A percentile compares a stretch with the other conserved stretches of the same genome.
These are phyloP conservation scores for Peribatodes rhomboidaria DNA, from an alignment of 2,888 invertebrate genomes.

Conservation along the genomic window DNA sequence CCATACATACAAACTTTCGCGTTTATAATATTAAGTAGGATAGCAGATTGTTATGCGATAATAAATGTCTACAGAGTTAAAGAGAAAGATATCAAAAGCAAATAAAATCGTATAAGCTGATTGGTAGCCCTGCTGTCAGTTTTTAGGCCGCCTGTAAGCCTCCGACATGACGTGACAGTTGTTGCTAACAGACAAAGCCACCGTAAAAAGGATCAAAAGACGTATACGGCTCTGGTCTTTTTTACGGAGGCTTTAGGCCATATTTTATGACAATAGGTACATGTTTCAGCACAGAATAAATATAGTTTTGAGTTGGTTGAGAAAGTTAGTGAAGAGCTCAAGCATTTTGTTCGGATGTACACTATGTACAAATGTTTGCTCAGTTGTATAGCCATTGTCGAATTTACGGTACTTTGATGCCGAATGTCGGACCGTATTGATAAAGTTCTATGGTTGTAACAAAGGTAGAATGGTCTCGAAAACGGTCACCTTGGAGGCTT, in stretches of 20 bases:
- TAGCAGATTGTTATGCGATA: too few species aligned
- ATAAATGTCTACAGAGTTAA: too few species aligned
- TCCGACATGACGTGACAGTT: too few species aligned
- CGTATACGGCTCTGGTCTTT: too few species aligned
- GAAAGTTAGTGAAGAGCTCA: background rate
- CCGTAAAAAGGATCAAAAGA: too few species aligned
- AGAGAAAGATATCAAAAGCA: background rate
- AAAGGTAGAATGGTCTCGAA: constrained; percentile 10
- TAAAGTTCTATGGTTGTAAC: background rate
- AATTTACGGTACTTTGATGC: constrained; percentile 16
- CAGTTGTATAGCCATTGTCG: constrained; percentile 24
- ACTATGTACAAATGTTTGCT: constrained; percentile 27
- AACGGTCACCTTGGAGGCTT: constrained; percentile 4
- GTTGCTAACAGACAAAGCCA: too few species aligned
- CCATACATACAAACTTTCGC: too few species aligned
- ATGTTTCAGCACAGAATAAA: too few species aligned
- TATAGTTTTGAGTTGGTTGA: background rate
- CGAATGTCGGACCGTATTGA: constrained; percentile 11
- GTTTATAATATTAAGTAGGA: too few species aligned
- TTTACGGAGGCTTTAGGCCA: background rate
- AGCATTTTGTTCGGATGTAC: constrained; percentile 1
- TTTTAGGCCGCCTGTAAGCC: too few species aligned
- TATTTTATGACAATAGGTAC: constrained; percentile 3
- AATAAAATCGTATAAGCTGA: too few species aligned
- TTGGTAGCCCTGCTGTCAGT: too few species aligned